Evolutionary conservation across 2,888 invertebrate species (phyloP), one percentile per base, ranked within the genome.

Genomic region (Drosophila cognata): DNA sequence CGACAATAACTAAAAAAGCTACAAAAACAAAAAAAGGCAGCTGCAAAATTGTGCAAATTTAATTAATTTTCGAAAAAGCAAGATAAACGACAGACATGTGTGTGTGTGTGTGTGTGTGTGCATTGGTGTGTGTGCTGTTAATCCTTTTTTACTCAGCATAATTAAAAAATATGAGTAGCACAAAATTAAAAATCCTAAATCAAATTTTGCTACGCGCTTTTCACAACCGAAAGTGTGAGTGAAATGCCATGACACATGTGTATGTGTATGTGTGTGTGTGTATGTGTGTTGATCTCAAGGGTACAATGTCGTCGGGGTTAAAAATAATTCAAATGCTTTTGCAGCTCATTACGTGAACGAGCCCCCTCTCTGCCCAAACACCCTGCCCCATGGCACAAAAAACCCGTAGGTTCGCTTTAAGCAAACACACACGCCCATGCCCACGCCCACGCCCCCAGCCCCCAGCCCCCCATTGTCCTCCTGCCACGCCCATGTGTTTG

Each of bases 301-400:
- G 88, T 90, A 90, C 90, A 90, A 89, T 88, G 88, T 88, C 89
- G 88, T 89, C 89, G 89, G 90, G 90, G 89, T 86, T 90, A 88
- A 88, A 89, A 90, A 88, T 90, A 87, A 90, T 89, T 88, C 89
- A 89, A 88, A 88, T 87, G 88, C 87, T 90, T 90, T 88, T 76
- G 87, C 90, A 88, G 88, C 88, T 90, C 88, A 88, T 88, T 88
- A 88, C 89, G 78, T 80, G 88, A 81, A 81, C 73, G 63, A 57
- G 60, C 36, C 57, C 58, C 67, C 41, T 31, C 33, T 25, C 5
- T 16, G 16, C 1, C 4, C 25, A 21, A 46, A n/a, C 21, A 11
- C 33, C 46, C 52, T 1, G 21, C 36, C 31, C 55, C 28, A 1
- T 21, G 29, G 16, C 10, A 46, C 18, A 11, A 41, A 64, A 60